phyloP scores from a whole-genome alignment of 2,888 invertebrate genomes.

The Apodemia duryi region DNA sequence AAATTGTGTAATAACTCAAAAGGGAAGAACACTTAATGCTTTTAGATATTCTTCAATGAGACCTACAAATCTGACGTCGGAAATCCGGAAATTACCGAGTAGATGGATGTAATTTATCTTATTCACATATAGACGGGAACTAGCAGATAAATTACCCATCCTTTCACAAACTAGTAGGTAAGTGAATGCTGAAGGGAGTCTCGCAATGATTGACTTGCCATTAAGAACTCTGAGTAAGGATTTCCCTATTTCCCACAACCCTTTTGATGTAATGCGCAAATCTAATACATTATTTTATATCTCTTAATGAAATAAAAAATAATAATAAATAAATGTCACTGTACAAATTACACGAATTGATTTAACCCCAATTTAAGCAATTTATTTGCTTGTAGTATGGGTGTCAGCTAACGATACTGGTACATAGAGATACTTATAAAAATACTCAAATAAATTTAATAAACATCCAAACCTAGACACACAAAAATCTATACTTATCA shows the following conservation, averaged over 20 bases:
- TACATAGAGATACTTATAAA: too few relatives aligned
- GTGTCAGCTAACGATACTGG: too few relatives aligned
- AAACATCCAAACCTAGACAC: too few relatives aligned
- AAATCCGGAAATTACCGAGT: background rate
- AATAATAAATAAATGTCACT: background rate
- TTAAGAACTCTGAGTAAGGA: constrained; percentile 34
- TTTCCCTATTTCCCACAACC: constrained; percentile 30
- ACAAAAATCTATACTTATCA: too few relatives aligned
- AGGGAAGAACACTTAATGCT: background rate
- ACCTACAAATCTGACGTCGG: background rate
- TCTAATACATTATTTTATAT: background rate
- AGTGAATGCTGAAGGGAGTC: constrained; percentile 30
- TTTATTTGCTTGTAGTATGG: too few relatives aligned
- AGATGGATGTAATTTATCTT: constrained; percentile 48
- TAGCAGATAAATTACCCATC: constrained; percentile 38
- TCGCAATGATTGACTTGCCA: constrained; percentile 39
- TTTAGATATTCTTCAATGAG: background rate
- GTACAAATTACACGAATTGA: too few relatives aligned
- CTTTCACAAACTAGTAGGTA: constrained; percentile 38
- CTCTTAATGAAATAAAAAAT: background rate
- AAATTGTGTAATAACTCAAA: background rate
- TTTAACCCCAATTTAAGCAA: too few relatives aligned
- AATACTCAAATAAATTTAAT: too few relatives aligned
- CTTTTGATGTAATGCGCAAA: constrained; percentile 26
- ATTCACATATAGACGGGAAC: constrained; percentile 38